A percentile compares a stretch with the other conserved stretches of the same genome.
Conservation (phyloP, 1,140 invertebrate species). For the Elymnias hypermnestra region DNA sequence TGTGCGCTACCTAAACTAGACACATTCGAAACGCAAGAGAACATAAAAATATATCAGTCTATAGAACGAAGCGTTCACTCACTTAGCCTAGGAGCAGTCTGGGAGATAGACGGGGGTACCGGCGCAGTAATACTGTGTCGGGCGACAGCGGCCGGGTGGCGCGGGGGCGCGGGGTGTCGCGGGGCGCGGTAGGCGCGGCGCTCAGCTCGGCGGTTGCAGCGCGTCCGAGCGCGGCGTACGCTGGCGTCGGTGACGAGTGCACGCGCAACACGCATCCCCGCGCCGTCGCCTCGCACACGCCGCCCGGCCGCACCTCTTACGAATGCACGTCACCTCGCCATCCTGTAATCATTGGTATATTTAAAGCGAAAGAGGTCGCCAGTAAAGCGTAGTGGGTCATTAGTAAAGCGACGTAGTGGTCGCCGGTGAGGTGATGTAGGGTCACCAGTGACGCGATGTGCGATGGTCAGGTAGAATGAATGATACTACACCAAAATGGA, state of each 20-base stretch:
- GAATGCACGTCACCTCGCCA: conserved; percentile 85
- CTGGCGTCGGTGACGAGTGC: conserved; percentile 62
- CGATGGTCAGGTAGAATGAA: too few species aligned
- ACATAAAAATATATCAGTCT: conserved; percentile 72
- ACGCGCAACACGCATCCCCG: conserved; percentile 58
- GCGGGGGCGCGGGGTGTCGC: conserved; percentile 6
- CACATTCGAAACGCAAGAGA: conserved; percentile 61
- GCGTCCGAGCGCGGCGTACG: conserved; percentile 15
- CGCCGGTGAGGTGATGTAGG: too few species aligned
- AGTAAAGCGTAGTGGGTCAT: too few species aligned
- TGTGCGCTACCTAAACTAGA: conserved; percentile 24
- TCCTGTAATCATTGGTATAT: too few species aligned
- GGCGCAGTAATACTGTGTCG: conserved; percentile 10
- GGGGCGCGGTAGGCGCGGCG: conserved; percentile 6
- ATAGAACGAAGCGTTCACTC: conserved; percentile 48
- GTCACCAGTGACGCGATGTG: too few species aligned
- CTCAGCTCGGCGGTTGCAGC: conserved; percentile 44
- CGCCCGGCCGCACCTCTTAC: conserved; percentile 86
- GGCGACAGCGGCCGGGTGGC: conserved; percentile 2
- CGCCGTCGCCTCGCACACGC: conserved; percentile 76
- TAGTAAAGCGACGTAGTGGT: too few species aligned
- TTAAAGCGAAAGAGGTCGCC: too few species aligned
- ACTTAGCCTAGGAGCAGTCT: conserved; percentile 32
- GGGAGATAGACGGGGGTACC: conserved; percentile 17
- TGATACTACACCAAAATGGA: too few species aligned